These are phyloP conservation scores for Diadumene lineata DNA, from an alignment of 92 coral and sea anemone species.

Conservation along the genomic window DNA sequence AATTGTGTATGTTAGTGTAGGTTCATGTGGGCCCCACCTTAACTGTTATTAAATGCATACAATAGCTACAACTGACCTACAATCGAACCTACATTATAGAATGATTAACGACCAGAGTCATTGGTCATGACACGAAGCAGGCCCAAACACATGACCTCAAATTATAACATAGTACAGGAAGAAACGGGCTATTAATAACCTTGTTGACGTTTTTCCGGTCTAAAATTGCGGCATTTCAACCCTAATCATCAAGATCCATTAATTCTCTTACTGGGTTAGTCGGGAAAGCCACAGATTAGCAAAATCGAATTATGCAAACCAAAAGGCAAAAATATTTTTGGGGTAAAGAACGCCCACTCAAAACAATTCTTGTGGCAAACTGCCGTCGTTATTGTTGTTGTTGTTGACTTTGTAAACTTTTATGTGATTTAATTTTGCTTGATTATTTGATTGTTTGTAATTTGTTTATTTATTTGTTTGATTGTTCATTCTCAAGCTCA, in stretches of 20 bases:
- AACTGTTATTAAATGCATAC: background rate
- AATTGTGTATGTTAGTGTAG: too few species aligned
- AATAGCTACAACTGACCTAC: background rate
- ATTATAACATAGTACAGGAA: conserved; percentile 17
- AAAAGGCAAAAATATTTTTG: background rate
- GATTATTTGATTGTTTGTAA: too few species aligned
- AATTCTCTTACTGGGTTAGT: conserved; percentile 15
- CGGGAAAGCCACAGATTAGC: conserved; percentile 19
- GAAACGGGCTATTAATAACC: background rate
- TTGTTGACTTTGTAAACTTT: too few species aligned
- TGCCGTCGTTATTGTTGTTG: too few species aligned
- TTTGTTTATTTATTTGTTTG: too few species aligned
- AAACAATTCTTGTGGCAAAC: too few species aligned
- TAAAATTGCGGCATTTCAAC: conserved; percentile 9
- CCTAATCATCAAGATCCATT: conserved; percentile 1
- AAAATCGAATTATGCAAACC: conserved; percentile 7
- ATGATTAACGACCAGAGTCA: conserved; percentile 25
- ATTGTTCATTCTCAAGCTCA: too few species aligned
- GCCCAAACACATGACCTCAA: conserved; percentile 5
- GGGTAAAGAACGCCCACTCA: background rate
- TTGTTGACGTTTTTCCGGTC: conserved; percentile 6
- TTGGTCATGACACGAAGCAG: conserved; percentile 13
- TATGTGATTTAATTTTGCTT: too few species aligned
- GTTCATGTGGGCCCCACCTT: too few species aligned
- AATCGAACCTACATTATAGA: too few species aligned